Evolutionary conservation across 2,113 vertebrate genomes (phyloP).

Genomic region (Anser brachyrhynchus): DNA sequence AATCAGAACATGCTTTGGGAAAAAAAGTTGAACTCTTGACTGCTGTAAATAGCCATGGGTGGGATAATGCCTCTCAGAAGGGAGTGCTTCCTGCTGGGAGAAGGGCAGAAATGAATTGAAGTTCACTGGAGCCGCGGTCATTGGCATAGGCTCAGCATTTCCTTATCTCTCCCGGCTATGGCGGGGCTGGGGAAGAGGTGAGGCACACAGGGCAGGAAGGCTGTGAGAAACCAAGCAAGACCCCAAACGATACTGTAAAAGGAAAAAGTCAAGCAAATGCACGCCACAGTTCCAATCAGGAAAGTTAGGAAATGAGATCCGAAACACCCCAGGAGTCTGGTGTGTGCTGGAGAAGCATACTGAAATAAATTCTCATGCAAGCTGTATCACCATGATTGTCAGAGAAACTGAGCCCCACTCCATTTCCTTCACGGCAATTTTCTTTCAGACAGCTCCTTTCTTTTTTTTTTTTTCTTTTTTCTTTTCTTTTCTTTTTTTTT

Average conservation of each 20-base stretch:
- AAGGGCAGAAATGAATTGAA: background rate
- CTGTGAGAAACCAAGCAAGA: background rate
- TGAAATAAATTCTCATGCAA: slow-evolving; percentile 60
- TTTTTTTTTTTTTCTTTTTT: background rate
- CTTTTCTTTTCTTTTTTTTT: too few species aligned
- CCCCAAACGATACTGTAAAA: accelerated
- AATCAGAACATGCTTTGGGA: slow-evolving; percentile 18
- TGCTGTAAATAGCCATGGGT: slow-evolving; percentile 16
- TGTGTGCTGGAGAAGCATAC: slow-evolving; percentile 4
- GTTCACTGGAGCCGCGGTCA: background rate
- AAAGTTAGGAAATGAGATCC: slow-evolving; percentile 51
- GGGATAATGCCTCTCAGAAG: background rate
- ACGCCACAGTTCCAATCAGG: slow-evolving; percentile 7
- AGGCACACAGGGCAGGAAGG: background rate
- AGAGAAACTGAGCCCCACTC: background rate
- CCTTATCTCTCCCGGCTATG: background rate
- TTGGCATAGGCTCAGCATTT: background rate
- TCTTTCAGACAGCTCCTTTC: background rate
- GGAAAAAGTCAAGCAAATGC: background rate
- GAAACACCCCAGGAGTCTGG: slow-evolving; percentile 20
- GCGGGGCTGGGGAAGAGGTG: background rate
- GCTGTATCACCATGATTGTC: background rate
- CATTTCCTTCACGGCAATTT: slow-evolving; percentile 5
- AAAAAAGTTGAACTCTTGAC: slow-evolving; percentile 4
- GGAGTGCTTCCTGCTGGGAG: background rate